Evolutionary conservation across 2,797 vertebrate species (phyloP), one percentile per base, ranked within the genome.

Genomic region (Zalophus californianus): DNA sequence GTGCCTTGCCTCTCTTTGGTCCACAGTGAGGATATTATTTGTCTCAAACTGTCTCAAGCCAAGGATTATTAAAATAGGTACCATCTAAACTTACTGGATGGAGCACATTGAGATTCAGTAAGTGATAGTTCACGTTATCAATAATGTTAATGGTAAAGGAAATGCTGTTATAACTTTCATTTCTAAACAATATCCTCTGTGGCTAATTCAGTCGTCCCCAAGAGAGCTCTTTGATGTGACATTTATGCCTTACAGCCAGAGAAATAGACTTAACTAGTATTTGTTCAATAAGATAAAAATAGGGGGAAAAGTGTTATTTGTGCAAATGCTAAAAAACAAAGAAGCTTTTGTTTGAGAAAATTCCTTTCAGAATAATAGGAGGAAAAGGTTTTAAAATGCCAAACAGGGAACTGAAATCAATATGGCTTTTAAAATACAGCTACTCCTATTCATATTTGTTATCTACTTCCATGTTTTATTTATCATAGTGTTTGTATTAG

Each of bases 301-400:
- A 91, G 20, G 27, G 44, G n/a, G 50, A 9, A 85, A 77, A 62
- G 4, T 78, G 35, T 58, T 86, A 94, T 56, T 73, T 94, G 21
- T 54, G 0, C 78, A 90, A 93, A 70, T 92, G 73, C 78, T 77
- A 44, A 85, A 94, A 84, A 83, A 60, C 25, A 64, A 68, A 11
- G 25, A 54, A 66, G 18, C 21, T 82, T 88, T 94, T 70, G 48
- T 88, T 86, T 93, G 58, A 94, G 86, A 85, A 94, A 96, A 94
- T 88, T 90, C 20, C n/a, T 95, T 95, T 77, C 41, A 83, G 52
- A 90, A 50, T 91, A 90, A 95, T 25, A 84, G 32, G n/a, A 95
- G 38, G 21, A 90, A 96, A 80, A 29, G 58, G 0, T 83, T 88
- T 88, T 70, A 89, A 94, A 87, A 72, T 44, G 41, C 21, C 60